Evolutionary conservation across 1,140 invertebrate species (phyloP).

Genomic region (Ctenoplectra terminalis): DNA sequence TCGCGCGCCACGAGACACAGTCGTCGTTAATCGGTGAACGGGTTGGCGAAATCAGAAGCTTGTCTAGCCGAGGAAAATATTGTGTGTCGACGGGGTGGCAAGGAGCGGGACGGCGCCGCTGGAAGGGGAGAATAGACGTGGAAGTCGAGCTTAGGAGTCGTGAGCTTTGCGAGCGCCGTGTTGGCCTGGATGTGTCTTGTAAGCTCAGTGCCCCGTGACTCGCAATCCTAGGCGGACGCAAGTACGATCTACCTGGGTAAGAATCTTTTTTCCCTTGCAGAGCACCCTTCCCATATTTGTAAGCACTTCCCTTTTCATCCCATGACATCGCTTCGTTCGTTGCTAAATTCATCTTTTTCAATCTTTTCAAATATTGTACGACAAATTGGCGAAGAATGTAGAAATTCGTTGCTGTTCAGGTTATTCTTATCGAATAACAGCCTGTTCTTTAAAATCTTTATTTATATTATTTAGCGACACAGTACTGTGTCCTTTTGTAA

Average conservation of each 20-base stretch:
- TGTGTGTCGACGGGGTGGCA: constrained; percentile 26
- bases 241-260: constrained; percentile 50
- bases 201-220: constrained; percentile 79
- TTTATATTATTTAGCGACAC: too few species aligned
- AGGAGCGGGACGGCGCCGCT: constrained; percentile 23
- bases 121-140: constrained; percentile 63
- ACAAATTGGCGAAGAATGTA: neutral
- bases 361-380: too few species aligned
- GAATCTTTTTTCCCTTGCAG: neutral
- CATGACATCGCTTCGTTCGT: too few species aligned
- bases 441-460: too few species aligned
- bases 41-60: neutral
- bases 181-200: constrained; percentile 76
- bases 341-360: neutral
- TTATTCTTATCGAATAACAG: neutral
- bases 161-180: constrained; percentile 63
- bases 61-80: constrained; percentile 37
- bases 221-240: constrained; percentile 76
- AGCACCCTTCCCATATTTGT: neutral
- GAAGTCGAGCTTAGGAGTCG: constrained; percentile 63
- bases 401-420: neutral
- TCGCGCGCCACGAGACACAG: neutral
- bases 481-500: too few species aligned
- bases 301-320: neutral
- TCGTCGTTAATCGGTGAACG: neutral